phyloP scores from a whole-genome alignment of 2,113 vertebrate species.

The Proterorhinus semilunaris region DNA sequence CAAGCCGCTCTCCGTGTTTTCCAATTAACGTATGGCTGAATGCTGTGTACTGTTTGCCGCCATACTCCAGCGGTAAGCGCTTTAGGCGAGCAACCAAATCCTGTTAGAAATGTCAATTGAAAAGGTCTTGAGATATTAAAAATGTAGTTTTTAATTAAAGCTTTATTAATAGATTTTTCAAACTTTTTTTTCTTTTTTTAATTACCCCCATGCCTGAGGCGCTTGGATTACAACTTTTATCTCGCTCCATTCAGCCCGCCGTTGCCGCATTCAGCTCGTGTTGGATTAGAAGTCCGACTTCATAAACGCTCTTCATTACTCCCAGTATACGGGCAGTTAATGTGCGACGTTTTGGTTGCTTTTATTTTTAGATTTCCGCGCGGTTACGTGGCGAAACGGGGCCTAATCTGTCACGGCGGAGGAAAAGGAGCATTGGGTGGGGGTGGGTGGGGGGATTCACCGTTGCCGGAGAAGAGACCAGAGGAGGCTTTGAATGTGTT shows the following conservation, averaged over 20 bases:
- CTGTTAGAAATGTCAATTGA: constrained; percentile 78
- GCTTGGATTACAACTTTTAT: constrained; percentile 78
- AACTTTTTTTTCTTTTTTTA: constrained; percentile 78
- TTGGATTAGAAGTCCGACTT: constrained; percentile 77
- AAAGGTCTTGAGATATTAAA: constrained; percentile 81
- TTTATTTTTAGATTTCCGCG: constrained; percentile 67
- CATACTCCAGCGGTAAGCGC: constrained; percentile 62
- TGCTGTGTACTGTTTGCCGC: constrained; percentile 54
- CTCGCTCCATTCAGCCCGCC: constrained; percentile 71
- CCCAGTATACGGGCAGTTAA: constrained; percentile 63
- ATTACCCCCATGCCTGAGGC: constrained; percentile 78
- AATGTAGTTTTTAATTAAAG: constrained; percentile 82
- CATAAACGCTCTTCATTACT: constrained; percentile 75
- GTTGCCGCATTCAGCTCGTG: constrained; percentile 65
- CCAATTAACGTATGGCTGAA: constrained; percentile 48
- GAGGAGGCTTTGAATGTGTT: constrained; percentile 12
- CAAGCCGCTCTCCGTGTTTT: constrained; percentile 35
- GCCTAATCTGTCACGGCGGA: constrained; percentile 60
- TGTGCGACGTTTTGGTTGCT: constrained; percentile 57
- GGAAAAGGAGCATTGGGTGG: constrained; percentile 5
- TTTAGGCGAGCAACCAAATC: constrained; percentile 74
- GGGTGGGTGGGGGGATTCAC: constrained; percentile 35
- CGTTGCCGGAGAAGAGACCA: constrained; percentile 42
- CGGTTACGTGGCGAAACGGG: constrained; percentile 53
- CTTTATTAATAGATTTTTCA: constrained; percentile 81